Conservation (phyloP, 2,888 invertebrate species). For the Synanthedon vespiformis region DNA sequence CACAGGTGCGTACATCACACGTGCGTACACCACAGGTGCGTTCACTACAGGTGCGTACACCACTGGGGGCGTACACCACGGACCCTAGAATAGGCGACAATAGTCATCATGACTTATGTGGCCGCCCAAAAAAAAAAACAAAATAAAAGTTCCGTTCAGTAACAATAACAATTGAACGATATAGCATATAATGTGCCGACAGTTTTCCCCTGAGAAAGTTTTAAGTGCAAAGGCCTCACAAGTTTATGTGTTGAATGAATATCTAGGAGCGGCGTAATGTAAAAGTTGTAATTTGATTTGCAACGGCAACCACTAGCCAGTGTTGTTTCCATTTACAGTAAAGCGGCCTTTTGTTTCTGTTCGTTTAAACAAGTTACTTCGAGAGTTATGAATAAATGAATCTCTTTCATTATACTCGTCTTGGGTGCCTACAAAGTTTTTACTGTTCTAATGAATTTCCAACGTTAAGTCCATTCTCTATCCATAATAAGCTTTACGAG, state of each 20-base stretch:
- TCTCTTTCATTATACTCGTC: conserved; percentile 21
- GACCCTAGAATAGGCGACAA: too few species aligned
- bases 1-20: too few species aligned
- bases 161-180: conserved; percentile 49
- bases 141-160: conserved; percentile 43
- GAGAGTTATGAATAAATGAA: conserved; percentile 32
- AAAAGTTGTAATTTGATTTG: conserved; percentile 59
- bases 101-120: too few species aligned
- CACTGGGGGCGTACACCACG: too few species aligned
- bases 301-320: conserved; percentile 36
- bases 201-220: conserved; percentile 42
- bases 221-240: conserved; percentile 55
- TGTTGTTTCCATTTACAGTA: conserved; percentile 36
- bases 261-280: conserved; percentile 43
- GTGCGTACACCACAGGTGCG: too few species aligned
- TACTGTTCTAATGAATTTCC: background rate
- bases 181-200: conserved; percentile 44
- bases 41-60: too few species aligned
- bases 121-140: too few species aligned
- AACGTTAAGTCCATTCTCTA: background rate
- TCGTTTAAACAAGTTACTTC: conserved; percentile 31
- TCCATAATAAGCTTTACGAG: background rate
- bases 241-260: conserved; percentile 53
- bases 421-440: background rate
- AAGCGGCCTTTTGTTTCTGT: conserved; percentile 31